Percentiles rank a stretch among this genome's conserved stretches.
These are phyloP conservation scores for Pleuronectes platessa DNA, from an alignment of 2,113 vertebrate species.

Conservation along the genomic window DNA sequence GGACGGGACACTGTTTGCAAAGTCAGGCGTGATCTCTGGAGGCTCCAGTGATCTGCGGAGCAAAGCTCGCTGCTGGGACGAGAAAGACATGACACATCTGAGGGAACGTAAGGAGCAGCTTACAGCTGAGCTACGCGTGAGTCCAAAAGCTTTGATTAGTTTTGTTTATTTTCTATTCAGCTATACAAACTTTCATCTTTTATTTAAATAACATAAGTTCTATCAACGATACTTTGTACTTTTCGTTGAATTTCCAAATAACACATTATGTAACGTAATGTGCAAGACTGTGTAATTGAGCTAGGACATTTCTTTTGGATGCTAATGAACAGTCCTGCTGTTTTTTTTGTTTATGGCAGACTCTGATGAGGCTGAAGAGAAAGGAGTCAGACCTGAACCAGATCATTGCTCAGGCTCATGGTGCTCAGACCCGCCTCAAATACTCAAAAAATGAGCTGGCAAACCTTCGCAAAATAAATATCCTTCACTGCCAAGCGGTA, in stretches of 20 bases:
- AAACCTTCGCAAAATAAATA: constrained; percentile 84
- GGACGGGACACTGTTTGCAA: constrained; percentile 95
- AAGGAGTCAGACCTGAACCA: constrained; percentile 92
- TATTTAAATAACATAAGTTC: background rate
- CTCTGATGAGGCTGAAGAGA: constrained; percentile 84
- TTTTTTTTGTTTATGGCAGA: constrained; percentile 72
- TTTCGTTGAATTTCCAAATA: no score
- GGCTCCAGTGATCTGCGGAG: constrained; percentile 89
- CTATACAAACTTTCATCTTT: background rate
- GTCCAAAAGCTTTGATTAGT: constrained; percentile 33
- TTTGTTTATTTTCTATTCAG: background rate
- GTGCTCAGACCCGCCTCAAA: constrained; percentile 89
- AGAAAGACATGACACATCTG: constrained; percentile 87
- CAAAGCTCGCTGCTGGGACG: constrained; percentile 93
- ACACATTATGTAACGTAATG: background rate
- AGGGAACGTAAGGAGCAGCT: constrained; percentile 86
- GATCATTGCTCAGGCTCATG: constrained; percentile 83
- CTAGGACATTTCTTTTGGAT: background rate
- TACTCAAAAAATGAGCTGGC: constrained; percentile 90
- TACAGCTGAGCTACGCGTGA: constrained; percentile 87
- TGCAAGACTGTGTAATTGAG: background rate
- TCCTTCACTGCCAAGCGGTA: constrained; percentile 84
- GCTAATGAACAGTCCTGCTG: background rate
- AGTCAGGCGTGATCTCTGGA: constrained; percentile 95
- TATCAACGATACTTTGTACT: background rate